phyloP scores from a whole-genome alignment of 2,797 vertebrate genomes.

The Neomorphus geoffroyi region DNA sequence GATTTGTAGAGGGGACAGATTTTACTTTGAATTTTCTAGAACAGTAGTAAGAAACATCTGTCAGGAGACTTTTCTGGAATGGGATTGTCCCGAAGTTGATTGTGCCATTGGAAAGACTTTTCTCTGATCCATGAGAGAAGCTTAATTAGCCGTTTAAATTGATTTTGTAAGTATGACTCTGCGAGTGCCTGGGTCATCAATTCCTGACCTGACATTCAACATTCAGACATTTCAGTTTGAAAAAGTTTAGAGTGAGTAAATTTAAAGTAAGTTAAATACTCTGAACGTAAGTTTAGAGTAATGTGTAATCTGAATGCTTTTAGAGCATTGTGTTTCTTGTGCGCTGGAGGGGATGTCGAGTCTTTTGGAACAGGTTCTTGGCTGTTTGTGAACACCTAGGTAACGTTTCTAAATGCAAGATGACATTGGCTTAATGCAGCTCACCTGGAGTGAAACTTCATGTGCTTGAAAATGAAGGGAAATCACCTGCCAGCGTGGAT shows the following conservation, averaged over 20 bases:
- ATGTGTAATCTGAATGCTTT: background rate
- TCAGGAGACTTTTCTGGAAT: background rate
- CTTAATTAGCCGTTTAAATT: accelerated
- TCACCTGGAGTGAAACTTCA: background rate
- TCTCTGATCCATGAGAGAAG: background rate
- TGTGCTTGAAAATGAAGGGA: background rate
- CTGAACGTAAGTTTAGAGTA: too few species aligned
- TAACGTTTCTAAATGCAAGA: accelerated
- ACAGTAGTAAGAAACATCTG: accelerated
- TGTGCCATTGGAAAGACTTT: background rate
- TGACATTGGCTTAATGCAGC: background rate
- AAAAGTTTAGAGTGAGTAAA: too few species aligned
- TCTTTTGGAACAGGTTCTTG: background rate
- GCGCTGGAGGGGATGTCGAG: accelerated
- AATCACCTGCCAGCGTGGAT: background rate
- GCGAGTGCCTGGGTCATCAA: accelerated
- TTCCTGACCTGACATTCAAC: background rate
- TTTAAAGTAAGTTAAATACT: too few species aligned
- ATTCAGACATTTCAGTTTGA: too few species aligned
- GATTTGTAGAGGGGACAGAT: background rate
- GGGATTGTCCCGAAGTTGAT: background rate
- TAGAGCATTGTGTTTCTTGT: background rate
- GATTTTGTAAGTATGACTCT: background rate
- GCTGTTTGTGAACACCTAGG: background rate
- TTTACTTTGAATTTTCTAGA: background rate